Evolutionary conservation across 2,888 invertebrate genomes (phyloP).

Genomic region (Pristionchus entomophagus): DNA sequence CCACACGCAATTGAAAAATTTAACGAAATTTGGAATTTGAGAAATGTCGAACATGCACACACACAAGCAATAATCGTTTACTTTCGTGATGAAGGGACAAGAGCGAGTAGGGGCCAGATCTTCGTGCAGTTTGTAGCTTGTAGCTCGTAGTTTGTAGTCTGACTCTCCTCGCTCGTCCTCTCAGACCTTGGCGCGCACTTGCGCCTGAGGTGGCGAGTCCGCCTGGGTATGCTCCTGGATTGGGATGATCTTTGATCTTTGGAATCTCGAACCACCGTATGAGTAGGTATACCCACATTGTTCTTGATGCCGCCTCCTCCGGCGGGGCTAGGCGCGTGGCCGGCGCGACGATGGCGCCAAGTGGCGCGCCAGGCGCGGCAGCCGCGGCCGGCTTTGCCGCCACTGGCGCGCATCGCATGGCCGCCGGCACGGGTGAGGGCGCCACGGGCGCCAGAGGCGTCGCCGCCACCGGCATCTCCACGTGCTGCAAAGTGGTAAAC

Average conservation of each 20-base stretch:
- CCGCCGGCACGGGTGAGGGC: neutral
- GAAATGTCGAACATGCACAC: neutral
- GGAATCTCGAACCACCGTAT: neutral
- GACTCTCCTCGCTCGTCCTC: neutral
- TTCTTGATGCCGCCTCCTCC: neutral
- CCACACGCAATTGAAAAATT: neutral
- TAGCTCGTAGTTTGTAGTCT: neutral
- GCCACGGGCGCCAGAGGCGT: neutral
- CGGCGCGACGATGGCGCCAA: neutral
- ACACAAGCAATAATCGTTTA: constrained; percentile 23
- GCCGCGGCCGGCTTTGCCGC: neutral
- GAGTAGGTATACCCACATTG: neutral
- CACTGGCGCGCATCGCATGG: neutral
- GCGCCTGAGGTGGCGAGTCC: neutral
- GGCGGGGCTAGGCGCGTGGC: too few relatives aligned
- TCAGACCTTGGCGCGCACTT: neutral
- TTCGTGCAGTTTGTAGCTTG: neutral
- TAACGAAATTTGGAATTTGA: neutral
- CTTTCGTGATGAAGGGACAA: neutral
- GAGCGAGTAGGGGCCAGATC: neutral
- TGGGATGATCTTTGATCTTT: neutral
- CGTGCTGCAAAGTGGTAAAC: too few relatives aligned
- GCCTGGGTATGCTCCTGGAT: neutral
- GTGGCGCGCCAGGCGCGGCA: neutral
- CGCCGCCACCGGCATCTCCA: too few relatives aligned